Base-by-base conservation (phyloP, 2,888 invertebrate genomes). In the Griposia aprilina region DNA sequence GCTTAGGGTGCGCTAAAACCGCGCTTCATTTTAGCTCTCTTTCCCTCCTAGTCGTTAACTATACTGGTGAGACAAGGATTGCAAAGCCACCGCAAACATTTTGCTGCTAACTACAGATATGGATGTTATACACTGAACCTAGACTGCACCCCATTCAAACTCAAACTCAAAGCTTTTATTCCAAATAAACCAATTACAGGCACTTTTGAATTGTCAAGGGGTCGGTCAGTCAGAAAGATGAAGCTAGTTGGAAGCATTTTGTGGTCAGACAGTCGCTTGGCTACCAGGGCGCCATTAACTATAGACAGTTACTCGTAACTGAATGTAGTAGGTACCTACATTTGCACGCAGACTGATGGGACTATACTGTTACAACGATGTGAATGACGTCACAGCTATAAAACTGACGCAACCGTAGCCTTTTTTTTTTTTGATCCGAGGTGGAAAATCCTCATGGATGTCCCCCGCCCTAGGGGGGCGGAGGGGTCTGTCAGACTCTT, bases 21-120 rank as follows among this genome's bases (percentile, higher is more conserved):
- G 23, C 15, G 20, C 23, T 17, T 48, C 10, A 63, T 63, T 78
- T 20, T 30, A 26, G 55, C 48, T 68, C 78, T 78, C 63, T 69
- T 69, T 78, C 55, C 11, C 48, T 63, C 68, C 23, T 55, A 23
- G 8, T 1, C 15, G 4, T 48, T 26, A 11, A 11, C 23, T 15
- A 26, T 26, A 26, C 17, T 41, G 17, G 63, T 57, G 26, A 23
- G 69, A 78, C 55, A 78, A 78, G 55, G 23, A 78, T 48, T 36
- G n/a, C 23, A 68, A 50, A 65, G 17, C 10, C 66, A 76, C 41
- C 23, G 23, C 26, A 50, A 57, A 26, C 7, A 17, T 48, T 57
- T 23, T 23, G 6, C n/a, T 65, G 17, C 23, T 7, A 20, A 23
- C 30, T 65, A 57, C 23, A 62, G 36, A 30, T 52, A 63, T 36